These are phyloP conservation scores for Eustalomyia histrio DNA, from an alignment of 2,888 invertebrate species.

Conservation along the genomic window DNA sequence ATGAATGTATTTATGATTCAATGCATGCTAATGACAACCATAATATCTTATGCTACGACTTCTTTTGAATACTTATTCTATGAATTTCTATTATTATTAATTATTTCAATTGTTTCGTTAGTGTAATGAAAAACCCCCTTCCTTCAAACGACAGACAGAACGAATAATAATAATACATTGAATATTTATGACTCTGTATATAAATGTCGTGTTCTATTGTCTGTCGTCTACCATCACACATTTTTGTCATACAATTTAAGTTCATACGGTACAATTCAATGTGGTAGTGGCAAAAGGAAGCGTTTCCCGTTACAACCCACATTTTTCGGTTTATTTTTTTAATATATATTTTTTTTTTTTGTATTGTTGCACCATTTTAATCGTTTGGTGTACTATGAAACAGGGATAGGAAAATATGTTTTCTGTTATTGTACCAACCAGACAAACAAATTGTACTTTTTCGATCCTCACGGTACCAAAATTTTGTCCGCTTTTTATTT, in stretches of 20 bases:
- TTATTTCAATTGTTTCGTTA: conserved; percentile 41
- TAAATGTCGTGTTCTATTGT: conserved; percentile 52
- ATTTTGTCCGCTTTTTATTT: too few species aligned
- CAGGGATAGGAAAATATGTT: too few species aligned
- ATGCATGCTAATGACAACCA: background rate
- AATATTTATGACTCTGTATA: conserved; percentile 54
- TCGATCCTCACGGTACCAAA: too few species aligned
- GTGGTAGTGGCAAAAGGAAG: conserved; percentile 51
- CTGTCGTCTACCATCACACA: conserved; percentile 20
- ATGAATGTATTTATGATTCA: background rate
- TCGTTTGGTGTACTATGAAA: conserved; percentile 9
- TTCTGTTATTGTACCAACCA: too few species aligned
- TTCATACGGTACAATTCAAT: conserved; percentile 32
- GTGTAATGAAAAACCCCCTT: conserved; percentile 27
- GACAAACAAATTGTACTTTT: too few species aligned
- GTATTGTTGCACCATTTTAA: conserved; percentile 26
- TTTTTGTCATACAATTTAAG: conserved; percentile 18
- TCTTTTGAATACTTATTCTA: background rate
- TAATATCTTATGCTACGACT: background rate
- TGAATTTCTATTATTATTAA: conserved; percentile 35
- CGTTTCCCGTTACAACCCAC: conserved; percentile 66
- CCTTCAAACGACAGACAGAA: conserved; percentile 14
- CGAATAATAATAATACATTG: conserved; percentile 35
- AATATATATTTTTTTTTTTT: conserved; percentile 27
- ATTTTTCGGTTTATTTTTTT: conserved; percentile 40